phyloP scores from a whole-genome alignment of 1,140 invertebrate genomes.

The Drosophila nebulosa region DNA sequence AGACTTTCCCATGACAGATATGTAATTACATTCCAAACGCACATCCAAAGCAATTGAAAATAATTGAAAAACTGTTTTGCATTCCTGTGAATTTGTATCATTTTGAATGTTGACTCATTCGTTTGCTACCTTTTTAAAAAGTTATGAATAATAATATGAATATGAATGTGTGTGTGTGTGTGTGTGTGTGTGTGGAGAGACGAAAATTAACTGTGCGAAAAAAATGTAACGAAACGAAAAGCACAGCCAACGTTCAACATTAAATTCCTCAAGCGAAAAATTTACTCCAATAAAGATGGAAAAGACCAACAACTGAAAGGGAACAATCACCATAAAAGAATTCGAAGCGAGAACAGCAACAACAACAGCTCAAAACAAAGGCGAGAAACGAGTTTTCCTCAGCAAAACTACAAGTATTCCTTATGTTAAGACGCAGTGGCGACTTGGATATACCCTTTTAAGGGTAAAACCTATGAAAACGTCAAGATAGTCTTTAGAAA shows the following conservation, averaged over 20 bases:
- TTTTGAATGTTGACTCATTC: slow-evolving; percentile 35
- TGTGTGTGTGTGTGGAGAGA: neutral
- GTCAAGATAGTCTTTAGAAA: too few relatives aligned
- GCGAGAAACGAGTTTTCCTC: slow-evolving; percentile 67
- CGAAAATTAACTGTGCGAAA: slow-evolving; percentile 72
- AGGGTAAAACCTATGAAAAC: too few relatives aligned
- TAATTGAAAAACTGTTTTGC: slow-evolving; percentile 24
- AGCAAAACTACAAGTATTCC: slow-evolving; percentile 36
- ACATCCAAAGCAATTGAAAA: slow-evolving; percentile 23
- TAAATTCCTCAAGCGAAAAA: slow-evolving; percentile 77
- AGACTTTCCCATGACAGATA: slow-evolving; percentile 48
- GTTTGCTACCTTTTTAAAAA: slow-evolving; percentile 18
- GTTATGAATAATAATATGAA: slow-evolving; percentile 11
- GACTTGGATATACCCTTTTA: neutral
- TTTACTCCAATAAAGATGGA: slow-evolving; percentile 67
- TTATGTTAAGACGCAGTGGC: neutral
- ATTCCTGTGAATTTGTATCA: neutral
- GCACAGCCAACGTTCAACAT: slow-evolving; percentile 57
- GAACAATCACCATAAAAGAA: slow-evolving; percentile 64
- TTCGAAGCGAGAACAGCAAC: slow-evolving; percentile 39
- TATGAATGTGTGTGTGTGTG: neutral
- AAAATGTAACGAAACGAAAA: slow-evolving; percentile 32
- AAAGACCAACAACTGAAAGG: slow-evolving; percentile 20
- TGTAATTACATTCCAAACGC: slow-evolving; percentile 34
- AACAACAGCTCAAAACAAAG: slow-evolving; percentile 42